These are phyloP conservation scores for Galeopsomyia nigrocyanea DNA, from an alignment of 2,888 invertebrate genomes.

Conservation along the genomic window DNA sequence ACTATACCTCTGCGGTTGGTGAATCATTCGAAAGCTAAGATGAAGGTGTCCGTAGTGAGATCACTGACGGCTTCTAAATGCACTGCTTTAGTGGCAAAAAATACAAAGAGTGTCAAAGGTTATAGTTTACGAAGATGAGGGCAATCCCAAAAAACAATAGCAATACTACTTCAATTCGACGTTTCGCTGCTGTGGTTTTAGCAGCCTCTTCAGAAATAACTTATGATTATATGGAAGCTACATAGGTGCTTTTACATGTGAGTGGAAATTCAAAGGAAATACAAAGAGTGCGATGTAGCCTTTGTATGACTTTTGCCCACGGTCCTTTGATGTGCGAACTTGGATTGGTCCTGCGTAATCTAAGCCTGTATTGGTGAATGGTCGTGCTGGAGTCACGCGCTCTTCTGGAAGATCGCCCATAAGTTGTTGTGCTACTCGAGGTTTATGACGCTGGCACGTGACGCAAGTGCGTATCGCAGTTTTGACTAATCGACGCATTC, in stretches of 20 bases:
- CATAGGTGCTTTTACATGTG: too few relatives aligned
- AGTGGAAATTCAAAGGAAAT: too few relatives aligned
- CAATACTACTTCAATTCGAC: too few relatives aligned
- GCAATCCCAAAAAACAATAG: too few relatives aligned
- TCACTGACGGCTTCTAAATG: constrained; percentile 41
- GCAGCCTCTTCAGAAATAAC: too few relatives aligned
- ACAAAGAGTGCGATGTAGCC: constrained; percentile 37
- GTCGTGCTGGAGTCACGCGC: constrained; percentile 15
- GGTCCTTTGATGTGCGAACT: constrained; percentile 26
- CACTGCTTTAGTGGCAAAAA: constrained; percentile 28
- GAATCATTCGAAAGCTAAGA: constrained; percentile 24
- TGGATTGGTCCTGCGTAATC: constrained; percentile 43
- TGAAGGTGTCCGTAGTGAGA: constrained; percentile 24
- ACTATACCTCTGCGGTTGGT: constrained; percentile 21
- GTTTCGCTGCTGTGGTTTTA: too few relatives aligned
- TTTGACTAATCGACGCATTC: background rate
- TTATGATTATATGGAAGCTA: too few relatives aligned
- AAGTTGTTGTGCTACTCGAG: background rate
- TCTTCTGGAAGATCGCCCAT: constrained; percentile 34
- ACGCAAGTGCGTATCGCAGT: background rate
- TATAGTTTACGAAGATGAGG: too few relatives aligned
- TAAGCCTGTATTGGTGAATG: constrained; percentile 15
- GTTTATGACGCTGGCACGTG: background rate
- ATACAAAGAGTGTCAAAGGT: too few relatives aligned
- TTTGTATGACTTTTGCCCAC: constrained; percentile 30